These are phyloP conservation scores for Tapera naevia DNA, from an alignment of 2,797 vertebrate species.

Conservation along the genomic window DNA sequence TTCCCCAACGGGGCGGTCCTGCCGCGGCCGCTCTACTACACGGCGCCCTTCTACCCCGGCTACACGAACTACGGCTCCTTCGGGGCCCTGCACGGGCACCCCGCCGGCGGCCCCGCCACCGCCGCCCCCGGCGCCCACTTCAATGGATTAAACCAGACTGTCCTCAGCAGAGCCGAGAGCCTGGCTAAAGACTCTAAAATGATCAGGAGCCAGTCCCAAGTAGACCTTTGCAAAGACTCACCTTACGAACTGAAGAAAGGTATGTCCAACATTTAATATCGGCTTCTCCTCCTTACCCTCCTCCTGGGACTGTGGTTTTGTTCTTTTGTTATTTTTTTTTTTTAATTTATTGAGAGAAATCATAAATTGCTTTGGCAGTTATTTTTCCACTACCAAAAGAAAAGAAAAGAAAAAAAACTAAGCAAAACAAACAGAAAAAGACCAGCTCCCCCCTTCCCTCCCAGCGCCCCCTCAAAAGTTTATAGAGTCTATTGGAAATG, in stretches of 20 bases:
- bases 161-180: constrained; percentile 95
- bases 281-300: constrained; percentile 75
- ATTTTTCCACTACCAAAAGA: constrained; percentile 76
- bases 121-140: constrained; percentile 85
- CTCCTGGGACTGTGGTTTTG: constrained; percentile 77
- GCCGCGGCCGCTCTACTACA: constrained; percentile 94
- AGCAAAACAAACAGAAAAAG: constrained; percentile 50
- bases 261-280: constrained; percentile 99
- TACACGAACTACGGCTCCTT: constrained; percentile 99
- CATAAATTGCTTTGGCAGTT: constrained; percentile 86
- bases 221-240: constrained; percentile 97
- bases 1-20: constrained; percentile 91
- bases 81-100: constrained; percentile 90
- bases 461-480: constrained; percentile 80
- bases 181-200: constrained; percentile 93
- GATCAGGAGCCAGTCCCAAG: constrained; percentile 89
- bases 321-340: constrained; percentile 78
- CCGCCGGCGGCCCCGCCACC: constrained; percentile 82
- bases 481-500: constrained; percentile 89
- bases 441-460: background rate
- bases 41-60: constrained; percentile 94
- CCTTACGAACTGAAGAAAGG: constrained; percentile 99
- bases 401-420: constrained; percentile 3
- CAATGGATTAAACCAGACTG: constrained; percentile 99
- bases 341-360: constrained; percentile 78